Percentiles rank a stretch among this genome's conserved stretches.
These are phyloP conservation scores for Saturnia pavonia DNA, from an alignment of 2,888 invertebrate genomes.

Conservation along the genomic window DNA sequence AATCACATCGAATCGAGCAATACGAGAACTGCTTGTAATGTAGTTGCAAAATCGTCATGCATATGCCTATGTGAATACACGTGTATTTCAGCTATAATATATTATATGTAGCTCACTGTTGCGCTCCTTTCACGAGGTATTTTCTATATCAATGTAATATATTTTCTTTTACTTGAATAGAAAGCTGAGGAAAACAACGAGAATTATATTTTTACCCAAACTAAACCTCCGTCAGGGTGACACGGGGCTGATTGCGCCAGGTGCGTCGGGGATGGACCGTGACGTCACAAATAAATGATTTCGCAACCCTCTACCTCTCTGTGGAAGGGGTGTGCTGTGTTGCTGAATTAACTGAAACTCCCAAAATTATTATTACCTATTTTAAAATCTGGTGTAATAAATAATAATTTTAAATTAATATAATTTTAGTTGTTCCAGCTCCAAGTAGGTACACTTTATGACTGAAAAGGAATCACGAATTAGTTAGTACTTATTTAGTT, in stretches of 20 bases:
- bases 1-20: neutral
- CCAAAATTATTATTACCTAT: constrained; percentile 1
- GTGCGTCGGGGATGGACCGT: constrained; percentile 26
- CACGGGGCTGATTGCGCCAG: constrained; percentile 50
- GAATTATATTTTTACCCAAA: constrained; percentile 34
- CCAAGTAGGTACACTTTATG: no score
- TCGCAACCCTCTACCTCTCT: constrained; percentile 12
- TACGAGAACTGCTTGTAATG: neutral
- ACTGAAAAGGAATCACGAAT: no score
- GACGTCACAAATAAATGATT: constrained; percentile 20
- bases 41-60: neutral
- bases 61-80: neutral
- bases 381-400: neutral
- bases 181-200: constrained; percentile 25
- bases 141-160: neutral
- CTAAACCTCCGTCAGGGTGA: constrained; percentile 48
- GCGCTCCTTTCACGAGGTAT: no score
- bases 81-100: no score
- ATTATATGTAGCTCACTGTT: no score
- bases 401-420: neutral
- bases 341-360: constrained; percentile 15
- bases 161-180: neutral
- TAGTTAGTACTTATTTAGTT: no score
- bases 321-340: constrained; percentile 14
- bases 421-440: neutral